Evolutionary conservation across 2,113 vertebrate species (phyloP), one percentile per base, ranked within the genome.

Genomic region (Lonchura striata): DNA sequence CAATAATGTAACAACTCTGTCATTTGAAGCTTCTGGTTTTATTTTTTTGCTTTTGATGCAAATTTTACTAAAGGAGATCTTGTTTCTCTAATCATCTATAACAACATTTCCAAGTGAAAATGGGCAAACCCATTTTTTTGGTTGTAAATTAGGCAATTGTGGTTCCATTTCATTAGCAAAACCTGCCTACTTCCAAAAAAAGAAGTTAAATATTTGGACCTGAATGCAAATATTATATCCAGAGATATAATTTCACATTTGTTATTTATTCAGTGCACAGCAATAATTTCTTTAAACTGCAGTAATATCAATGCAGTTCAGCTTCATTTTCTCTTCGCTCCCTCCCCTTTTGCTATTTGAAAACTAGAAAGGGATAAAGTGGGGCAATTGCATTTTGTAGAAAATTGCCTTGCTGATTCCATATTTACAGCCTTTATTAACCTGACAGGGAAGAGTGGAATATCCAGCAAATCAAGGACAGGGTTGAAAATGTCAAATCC

Each of bases 401-500:
- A 69, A 70, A 82, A 89, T 96, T 78, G 76, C 46, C 20, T 77
- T 27, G 76, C 60, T 94, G 60, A 81, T 82, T 74, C 82, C 44
- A 44, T 92, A 83, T 96, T 95, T 95, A 76, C 65, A 95, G 57
- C 49, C 46, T 76, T 93, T 95, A 95, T 87, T 86, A 95, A 87
- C 57, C 39, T 91, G 84, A 52, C 68, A 80, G 31, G 35, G 80
- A 94, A 84, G 72, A 93, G 50, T 46, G 63, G 80, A 92, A 88
- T 44, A 88, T 20, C 46, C 70, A 93, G 57, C 59, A 96, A 94
- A 95, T 94, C 91, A 95, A 92, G 69, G 15, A 4, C n/a, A 70
- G 80, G 92, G 88, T 80, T 92, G 90, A 90, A 97, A 95, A 93
- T 95, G 81, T 91, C 90, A 96, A 86, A 90, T 86, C 47, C 77